These are phyloP conservation scores for Phaethon lepturus DNA, from an alignment of 2,113 vertebrate species.

Conservation along the genomic window DNA sequence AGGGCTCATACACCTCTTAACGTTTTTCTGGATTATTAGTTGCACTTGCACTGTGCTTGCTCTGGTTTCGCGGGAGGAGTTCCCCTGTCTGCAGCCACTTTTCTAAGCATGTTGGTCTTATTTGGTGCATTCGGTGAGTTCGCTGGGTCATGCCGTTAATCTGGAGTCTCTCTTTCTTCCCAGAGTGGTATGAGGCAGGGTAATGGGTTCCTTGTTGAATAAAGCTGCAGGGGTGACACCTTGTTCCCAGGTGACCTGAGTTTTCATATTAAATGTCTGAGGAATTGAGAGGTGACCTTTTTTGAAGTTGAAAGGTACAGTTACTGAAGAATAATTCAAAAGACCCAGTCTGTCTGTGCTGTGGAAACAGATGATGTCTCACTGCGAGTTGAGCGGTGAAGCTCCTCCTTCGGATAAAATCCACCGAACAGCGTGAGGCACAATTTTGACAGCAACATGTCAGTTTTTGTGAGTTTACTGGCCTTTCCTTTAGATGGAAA, in stretches of 20 bases:
- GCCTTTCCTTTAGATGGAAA: neutral
- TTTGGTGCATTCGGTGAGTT: neutral
- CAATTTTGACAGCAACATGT: neutral
- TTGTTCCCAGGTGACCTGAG: neutral
- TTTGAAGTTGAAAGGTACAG: neutral
- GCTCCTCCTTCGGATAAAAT: neutral
- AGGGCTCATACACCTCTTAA: neutral
- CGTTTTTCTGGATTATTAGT: neutral
- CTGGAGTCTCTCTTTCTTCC: neutral
- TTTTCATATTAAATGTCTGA: neutral
- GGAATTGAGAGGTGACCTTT: neutral
- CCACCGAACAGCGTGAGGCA: neutral
- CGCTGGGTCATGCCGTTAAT: neutral
- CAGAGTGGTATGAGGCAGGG: neutral
- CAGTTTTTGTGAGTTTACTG: neutral
- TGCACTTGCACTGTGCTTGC: rapidly evolving
- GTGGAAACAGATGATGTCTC: neutral
- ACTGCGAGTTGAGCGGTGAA: neutral
- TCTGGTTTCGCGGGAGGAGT: neutral
- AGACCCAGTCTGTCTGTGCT: neutral
- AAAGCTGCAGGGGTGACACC: neutral
- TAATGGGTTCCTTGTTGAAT: neutral
- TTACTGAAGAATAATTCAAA: neutral
- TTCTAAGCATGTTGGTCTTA: neutral
- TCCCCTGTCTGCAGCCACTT: neutral